Conservation (phyloP, 2,113 vertebrate genomes). For the Grammomys surdaster region DNA sequence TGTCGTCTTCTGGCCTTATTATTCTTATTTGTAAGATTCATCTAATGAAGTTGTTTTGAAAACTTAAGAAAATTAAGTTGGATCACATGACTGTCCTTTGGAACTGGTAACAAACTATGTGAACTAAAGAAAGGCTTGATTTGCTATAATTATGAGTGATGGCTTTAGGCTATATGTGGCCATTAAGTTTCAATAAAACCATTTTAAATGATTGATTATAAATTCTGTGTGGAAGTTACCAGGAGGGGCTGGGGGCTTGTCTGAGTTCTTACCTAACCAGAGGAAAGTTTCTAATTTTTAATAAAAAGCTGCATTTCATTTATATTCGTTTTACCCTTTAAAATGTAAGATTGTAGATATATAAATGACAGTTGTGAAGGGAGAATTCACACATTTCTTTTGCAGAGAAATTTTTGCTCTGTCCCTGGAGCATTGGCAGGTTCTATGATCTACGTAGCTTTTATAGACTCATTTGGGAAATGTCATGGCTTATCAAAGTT, state of each 20-base stretch:
- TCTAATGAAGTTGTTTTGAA: neutral
- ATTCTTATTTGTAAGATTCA: neutral
- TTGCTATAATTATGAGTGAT: conserved; percentile 10
- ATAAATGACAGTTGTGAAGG: conserved; percentile 14
- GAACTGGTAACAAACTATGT: neutral
- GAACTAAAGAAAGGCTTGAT: neutral
- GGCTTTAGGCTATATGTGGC: neutral
- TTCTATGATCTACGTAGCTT: conserved; percentile 62
- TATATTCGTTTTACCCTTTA: neutral
- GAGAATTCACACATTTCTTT: conserved; percentile 51
- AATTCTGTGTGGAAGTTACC: neutral
- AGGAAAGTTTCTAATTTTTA: conserved; percentile 23
- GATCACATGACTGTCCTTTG: neutral
- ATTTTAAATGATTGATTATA: neutral
- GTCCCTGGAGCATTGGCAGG: neutral
- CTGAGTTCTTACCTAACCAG: neutral
- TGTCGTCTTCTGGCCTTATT: neutral
- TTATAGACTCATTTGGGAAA: conserved; percentile 77
- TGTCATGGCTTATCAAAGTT: conserved; percentile 68
- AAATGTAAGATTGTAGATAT: conserved; percentile 5
- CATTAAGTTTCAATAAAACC: neutral
- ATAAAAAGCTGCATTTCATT: neutral
- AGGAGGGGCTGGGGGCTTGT: neutral
- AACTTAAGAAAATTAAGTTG: conserved; percentile 7
- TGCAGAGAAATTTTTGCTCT: conserved; percentile 24